Evolutionary conservation across 2,113 vertebrate species (phyloP).

Genomic region (Eudorcas thomsonii): DNA sequence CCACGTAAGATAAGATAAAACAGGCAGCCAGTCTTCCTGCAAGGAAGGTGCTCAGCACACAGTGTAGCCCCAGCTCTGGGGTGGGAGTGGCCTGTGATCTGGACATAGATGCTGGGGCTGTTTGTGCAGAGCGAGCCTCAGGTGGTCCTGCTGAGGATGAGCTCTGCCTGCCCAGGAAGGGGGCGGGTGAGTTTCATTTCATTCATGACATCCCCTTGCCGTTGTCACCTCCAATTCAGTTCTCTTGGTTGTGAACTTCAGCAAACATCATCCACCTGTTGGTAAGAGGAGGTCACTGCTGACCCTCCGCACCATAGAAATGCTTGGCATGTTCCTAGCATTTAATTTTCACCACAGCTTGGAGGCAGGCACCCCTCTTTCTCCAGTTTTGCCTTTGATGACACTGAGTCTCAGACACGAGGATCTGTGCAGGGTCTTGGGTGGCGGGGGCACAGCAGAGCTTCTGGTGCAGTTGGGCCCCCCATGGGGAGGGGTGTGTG

Average conservation of each 20-base stretch:
- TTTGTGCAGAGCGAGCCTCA: accelerated
- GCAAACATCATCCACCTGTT: neutral
- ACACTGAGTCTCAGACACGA: neutral
- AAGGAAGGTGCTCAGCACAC: accelerated
- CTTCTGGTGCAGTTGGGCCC: neutral
- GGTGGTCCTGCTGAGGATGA: accelerated
- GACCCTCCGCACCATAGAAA: accelerated
- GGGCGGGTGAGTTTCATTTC: accelerated
- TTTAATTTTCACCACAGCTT: neutral
- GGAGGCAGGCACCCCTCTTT: accelerated
- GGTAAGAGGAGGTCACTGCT: neutral
- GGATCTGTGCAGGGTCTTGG: accelerated
- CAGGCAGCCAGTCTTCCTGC: neutral
- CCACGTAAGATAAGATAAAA: neutral
- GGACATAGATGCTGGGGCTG: accelerated
- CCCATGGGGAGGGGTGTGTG: accelerated
- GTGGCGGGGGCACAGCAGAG: neutral
- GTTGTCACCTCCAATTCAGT: neutral
- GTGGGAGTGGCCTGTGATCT: neutral
- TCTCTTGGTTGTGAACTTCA: no score
- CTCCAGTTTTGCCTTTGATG: neutral
- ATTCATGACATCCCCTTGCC: neutral
- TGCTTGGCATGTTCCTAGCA: accelerated
- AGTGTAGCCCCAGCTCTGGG: neutral
- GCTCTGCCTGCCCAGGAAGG: accelerated